These are phyloP conservation scores for Drepana falcataria DNA, from an alignment of 2,888 invertebrate genomes.

Conservation along the genomic window DNA sequence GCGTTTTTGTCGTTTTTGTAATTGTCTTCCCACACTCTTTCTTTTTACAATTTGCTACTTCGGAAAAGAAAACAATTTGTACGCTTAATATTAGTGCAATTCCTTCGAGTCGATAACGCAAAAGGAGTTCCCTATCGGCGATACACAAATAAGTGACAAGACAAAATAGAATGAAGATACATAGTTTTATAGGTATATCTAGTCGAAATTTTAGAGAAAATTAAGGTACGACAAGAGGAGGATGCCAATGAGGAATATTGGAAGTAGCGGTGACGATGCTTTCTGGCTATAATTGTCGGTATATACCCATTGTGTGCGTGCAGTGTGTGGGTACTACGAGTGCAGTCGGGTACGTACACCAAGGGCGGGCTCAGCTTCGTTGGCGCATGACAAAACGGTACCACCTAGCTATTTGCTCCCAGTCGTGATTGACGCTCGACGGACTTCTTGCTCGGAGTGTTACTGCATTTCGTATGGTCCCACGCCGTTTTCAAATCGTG, in stretches of 20 bases:
- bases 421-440: constrained; percentile 34
- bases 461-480: constrained; percentile 14
- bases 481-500: constrained; percentile 16
- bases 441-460: constrained; percentile 28
- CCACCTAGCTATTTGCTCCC: constrained; percentile 35
- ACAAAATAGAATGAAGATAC: constrained; percentile 23
- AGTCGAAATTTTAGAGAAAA: too few species aligned
- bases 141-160: too few species aligned
- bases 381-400: constrained; percentile 45
- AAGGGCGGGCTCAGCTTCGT: constrained; percentile 20
- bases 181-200: constrained; percentile 6
- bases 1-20: constrained; percentile 67
- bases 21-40: constrained; percentile 58
- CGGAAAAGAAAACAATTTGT: constrained; percentile 20
- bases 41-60: constrained; percentile 42
- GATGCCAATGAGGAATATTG: constrained; percentile 71
- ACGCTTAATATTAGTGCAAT: constrained; percentile 1
- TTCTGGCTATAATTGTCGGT: constrained; percentile 46
- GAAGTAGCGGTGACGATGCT: constrained; percentile 49
- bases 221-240: constrained; percentile 28
- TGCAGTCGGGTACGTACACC: constrained; percentile 9
- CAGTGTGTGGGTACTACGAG: constrained; percentile 4
- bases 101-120: too few species aligned
- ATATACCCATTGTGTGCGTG: constrained; percentile 34
- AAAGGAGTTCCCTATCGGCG: too few species aligned